Percentiles rank a stretch among this genome's conserved stretches.
These are phyloP conservation scores for Hippoglossus hippoglossus DNA, from an alignment of 2,797 vertebrate genomes.

Conservation along the genomic window DNA sequence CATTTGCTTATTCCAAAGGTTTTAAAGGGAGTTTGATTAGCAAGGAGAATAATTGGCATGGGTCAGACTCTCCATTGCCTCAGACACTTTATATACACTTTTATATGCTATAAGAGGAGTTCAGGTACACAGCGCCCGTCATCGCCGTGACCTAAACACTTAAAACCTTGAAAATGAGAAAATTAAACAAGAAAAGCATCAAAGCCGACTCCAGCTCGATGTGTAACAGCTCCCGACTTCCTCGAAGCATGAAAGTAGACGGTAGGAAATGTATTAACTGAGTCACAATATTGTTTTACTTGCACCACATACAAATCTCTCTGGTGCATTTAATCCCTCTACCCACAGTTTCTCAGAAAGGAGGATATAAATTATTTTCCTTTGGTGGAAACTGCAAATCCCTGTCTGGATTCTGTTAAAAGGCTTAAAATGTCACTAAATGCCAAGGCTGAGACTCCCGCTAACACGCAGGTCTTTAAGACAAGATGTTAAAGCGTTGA, in stretches of 20 bases:
- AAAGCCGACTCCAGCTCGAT: conserved; percentile 68
- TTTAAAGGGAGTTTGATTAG: conserved; percentile 57
- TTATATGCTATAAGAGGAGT: conserved; percentile 13
- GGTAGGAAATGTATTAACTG: conserved; percentile 79
- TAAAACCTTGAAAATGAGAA: conserved; percentile 59
- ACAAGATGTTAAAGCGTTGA: conserved; percentile 85
- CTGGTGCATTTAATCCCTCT: conserved; percentile 85
- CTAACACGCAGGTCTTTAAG: conserved; percentile 84
- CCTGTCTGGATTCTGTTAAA: conserved; percentile 88
- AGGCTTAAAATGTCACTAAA: conserved; percentile 91
- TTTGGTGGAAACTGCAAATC: conserved; percentile 86
- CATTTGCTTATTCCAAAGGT: conserved; percentile 47
- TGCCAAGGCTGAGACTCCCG: conserved; percentile 87
- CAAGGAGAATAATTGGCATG: conserved; percentile 59
- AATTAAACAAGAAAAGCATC: conserved; percentile 69
- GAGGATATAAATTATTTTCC: conserved; percentile 87
- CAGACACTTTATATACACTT: conserved; percentile 20
- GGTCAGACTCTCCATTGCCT: conserved; percentile 41
- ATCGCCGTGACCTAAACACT: conserved; percentile 47
- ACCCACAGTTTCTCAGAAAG: conserved; percentile 84
- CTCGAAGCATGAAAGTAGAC: conserved; percentile 73
- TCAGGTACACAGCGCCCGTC: conserved; percentile 54
- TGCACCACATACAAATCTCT: conserved; percentile 81
- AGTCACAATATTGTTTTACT: conserved; percentile 85
- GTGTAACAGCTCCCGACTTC: conserved; percentile 74